A percentile compares a stretch with the other conserved stretches of the same genome.
Conservation (phyloP, 2,888 invertebrate genomes). For the Hypselothyrea guttata region DNA sequence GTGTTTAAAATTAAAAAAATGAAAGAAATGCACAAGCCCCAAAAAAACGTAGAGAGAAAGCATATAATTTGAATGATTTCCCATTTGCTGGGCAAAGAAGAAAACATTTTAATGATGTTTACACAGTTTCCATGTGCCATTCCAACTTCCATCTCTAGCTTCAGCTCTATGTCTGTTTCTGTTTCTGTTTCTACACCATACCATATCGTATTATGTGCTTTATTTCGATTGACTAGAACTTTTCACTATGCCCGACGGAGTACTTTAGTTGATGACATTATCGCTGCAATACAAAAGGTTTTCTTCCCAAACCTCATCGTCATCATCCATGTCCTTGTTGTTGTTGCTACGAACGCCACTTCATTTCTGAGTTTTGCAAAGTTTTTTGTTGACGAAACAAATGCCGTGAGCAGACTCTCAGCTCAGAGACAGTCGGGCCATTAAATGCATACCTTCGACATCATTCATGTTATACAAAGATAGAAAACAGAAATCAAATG, state of each 20-base stretch:
- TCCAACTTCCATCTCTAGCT: constrained; percentile 21
- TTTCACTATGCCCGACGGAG: constrained; percentile 71
- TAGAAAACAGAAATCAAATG: constrained; percentile 10
- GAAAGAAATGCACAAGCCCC: no score
- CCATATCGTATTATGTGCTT: constrained; percentile 51
- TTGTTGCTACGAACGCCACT: constrained; percentile 26
- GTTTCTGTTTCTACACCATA: not conserved
- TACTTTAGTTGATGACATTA: constrained; percentile 74
- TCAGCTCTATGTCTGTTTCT: constrained; percentile 8
- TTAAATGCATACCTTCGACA: constrained; percentile 28
- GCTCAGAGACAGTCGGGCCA: constrained; percentile 4
- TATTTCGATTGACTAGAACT: constrained; percentile 72
- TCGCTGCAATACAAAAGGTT: constrained; percentile 66
- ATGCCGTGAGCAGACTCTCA: constrained; percentile 19
- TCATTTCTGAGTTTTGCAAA: constrained; percentile 42
- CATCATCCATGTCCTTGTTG: constrained; percentile 10
- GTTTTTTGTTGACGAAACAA: constrained; percentile 48
- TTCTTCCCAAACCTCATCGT: constrained; percentile 18
- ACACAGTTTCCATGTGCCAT: constrained; percentile 48
- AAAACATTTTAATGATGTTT: constrained; percentile 70
- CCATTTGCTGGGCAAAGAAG: constrained; percentile 49
- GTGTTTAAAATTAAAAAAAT: constrained; percentile 27
- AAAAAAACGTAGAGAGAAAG: constrained; percentile 9
- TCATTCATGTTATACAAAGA: constrained; percentile 7
- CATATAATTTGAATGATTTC: constrained; percentile 63